Evolutionary conservation across 2,113 vertebrate species (phyloP), one percentile per base, ranked within the genome.

Genomic region (Myanophis thanlyinensis): DNA sequence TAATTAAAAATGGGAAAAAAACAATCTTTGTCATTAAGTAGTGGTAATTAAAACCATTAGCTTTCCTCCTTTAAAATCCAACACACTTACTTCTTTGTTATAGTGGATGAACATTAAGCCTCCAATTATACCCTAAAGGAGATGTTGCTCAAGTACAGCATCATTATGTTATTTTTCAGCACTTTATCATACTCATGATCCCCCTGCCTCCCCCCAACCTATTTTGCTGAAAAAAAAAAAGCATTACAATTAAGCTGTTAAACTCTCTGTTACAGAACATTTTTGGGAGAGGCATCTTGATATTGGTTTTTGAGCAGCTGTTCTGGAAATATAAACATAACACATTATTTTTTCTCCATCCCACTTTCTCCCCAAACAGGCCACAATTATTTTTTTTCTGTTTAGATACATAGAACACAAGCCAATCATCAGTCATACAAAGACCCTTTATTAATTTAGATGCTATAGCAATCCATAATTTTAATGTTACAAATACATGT

Each of bases 401-500:
- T 91, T 95, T 46, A 80, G 90, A 94, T 90, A 91, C 93, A 90
- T 93, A 96, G 93, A 94, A 93, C 91, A 90, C 90, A 91, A 93
- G 89, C 91, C 88, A 90, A 95, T 94, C 80, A 84, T 95, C 86
- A 85, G 91, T 93, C 94, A 91, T 90, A 67, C 92, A 96, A 97
- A 97, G 92, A 54, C 90, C 91, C 94, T 96, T 97, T 96, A 93
- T 96, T 89, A 91, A 91, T 73, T 93, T 1, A 91, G 87, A 90
- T 89, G 56, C 90, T 93, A 94, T 52, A 96, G 95, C 95, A 95
- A 94, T 89, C 93, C 93, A 91, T 92, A 95, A 93, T 93, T 88
- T 27, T 25, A 92, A 27, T 94, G 94, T 94, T 95, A 96, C 96
- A 97, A 96, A 96, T 95, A 96, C 96, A 46, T 0, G 9, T 80